Conservation (phyloP, 2,797 vertebrate genomes). For the Sylvilagus floridanus region DNA sequence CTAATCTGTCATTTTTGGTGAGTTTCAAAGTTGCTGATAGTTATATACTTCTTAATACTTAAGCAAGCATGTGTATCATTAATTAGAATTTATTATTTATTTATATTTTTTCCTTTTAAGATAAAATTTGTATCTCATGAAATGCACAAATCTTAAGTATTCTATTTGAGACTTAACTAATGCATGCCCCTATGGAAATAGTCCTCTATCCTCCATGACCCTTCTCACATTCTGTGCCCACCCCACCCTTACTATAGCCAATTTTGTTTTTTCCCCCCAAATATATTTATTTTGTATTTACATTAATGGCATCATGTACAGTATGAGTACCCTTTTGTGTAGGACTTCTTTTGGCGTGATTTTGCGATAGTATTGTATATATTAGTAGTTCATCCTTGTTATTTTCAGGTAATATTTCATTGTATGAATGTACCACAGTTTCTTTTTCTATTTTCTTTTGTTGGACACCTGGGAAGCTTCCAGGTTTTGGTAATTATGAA, state of each 20-base stretch:
- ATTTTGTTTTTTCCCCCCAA: background rate
- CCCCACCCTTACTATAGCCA: background rate
- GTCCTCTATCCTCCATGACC: background rate
- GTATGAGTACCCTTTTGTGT: background rate
- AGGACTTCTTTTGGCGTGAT: background rate
- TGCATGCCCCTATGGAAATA: background rate
- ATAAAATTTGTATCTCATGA: background rate
- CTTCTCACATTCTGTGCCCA: background rate
- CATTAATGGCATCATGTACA: background rate
- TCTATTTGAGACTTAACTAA: background rate
- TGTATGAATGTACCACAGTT: background rate
- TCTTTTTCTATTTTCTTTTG: background rate
- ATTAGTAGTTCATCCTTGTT: background rate
- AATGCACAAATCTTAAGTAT: background rate
- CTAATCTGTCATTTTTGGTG: background rate
- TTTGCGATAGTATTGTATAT: background rate
- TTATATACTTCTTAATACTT: background rate
- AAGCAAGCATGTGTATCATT: background rate
- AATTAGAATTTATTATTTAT: background rate
- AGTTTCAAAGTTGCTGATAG: background rate
- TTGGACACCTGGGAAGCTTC: background rate
- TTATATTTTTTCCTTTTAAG: background rate
- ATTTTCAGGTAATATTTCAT: background rate
- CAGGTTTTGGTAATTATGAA: background rate
- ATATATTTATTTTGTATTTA: background rate